Base-by-base conservation (phyloP, 2,888 invertebrate genomes). In the Branchellion lobata region DNA sequence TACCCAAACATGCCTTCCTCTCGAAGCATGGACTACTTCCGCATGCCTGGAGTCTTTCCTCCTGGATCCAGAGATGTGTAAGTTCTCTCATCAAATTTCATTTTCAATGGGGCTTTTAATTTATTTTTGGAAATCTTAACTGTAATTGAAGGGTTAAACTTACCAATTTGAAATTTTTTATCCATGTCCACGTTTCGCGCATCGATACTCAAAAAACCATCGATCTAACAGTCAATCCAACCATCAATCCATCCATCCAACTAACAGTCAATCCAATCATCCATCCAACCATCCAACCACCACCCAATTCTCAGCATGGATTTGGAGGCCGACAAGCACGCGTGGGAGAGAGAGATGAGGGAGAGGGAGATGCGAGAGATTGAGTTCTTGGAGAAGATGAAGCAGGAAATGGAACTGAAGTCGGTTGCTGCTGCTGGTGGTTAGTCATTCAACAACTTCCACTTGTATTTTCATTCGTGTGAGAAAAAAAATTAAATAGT, bases 371-470 rank as follows among this genome's bases (percentile, higher is more conserved):
- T 91, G 51, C 86, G 91, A 31, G 94, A 94, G 81, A 83, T 86
- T 84, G 88, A 94, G 86, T 89, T 94, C 82, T 92, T 92, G 86
- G 94, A 94, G 85, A 90, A 94, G 83, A 90, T 95, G 82, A 94
- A 95, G 88, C 95, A 95, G 86, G 96, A 89, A 93, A 83, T 87
- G 82, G 96, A 89, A 91, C 91, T 87, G 90, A 91, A 88, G 83
- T 86, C 87, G 57, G 86, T 85, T 81, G 86, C 87, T 81, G 75
- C 31, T 24, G 69, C 69, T 1, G 47, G 31, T 68, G 18, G 5
- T 24, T 14, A 40, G 5, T 40, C 14, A 40, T 29, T 65, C 29
- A 27, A 65, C 8, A 24, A 11, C 3, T 27, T 29, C 3, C 8
- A 65, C 3, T 11, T 65, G 27, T 65, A 27, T 65, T 27, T 29